These are phyloP conservation scores for Mus pahari DNA, from an alignment of 2,113 vertebrate species.

Conservation along the genomic window DNA sequence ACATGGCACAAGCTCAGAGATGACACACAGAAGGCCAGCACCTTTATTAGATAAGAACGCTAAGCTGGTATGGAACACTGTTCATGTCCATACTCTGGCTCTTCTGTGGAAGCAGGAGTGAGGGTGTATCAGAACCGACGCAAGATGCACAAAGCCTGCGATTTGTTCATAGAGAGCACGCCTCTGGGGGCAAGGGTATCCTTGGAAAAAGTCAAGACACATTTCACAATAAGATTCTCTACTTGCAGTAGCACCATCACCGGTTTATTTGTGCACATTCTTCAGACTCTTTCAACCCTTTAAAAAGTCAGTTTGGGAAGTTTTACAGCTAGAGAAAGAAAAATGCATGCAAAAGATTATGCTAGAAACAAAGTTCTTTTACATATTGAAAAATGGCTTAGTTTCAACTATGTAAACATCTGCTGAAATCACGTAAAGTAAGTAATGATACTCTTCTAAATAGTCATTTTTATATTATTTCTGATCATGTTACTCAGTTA, in stretches of 20 bases:
- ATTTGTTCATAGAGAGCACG: neutral
- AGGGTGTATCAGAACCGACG: slow-evolving; percentile 51
- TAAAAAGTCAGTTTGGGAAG: neutral
- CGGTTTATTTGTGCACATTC: neutral
- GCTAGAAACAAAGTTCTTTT: neutral
- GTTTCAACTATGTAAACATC: neutral
- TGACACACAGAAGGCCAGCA: neutral
- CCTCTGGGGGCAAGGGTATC: neutral
- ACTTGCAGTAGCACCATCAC: neutral
- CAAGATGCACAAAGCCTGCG: slow-evolving; percentile 24
- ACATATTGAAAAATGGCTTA: neutral
- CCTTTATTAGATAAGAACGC: slow-evolving; percentile 53
- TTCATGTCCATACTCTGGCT: slow-evolving; percentile 23
- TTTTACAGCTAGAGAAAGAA: slow-evolving; percentile 12
- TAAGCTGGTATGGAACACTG: neutral
- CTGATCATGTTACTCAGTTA: neutral
- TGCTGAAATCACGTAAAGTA: neutral
- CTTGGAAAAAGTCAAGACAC: neutral
- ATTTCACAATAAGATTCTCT: neutral
- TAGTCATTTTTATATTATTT: neutral
- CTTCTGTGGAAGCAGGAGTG: slow-evolving; percentile 31
- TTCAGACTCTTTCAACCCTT: neutral
- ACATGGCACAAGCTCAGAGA: neutral
- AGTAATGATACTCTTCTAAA: neutral
- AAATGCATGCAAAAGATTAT: neutral